Base-by-base conservation (phyloP, 2,797 vertebrate species). In the Knipowitschia caucasica region DNA sequence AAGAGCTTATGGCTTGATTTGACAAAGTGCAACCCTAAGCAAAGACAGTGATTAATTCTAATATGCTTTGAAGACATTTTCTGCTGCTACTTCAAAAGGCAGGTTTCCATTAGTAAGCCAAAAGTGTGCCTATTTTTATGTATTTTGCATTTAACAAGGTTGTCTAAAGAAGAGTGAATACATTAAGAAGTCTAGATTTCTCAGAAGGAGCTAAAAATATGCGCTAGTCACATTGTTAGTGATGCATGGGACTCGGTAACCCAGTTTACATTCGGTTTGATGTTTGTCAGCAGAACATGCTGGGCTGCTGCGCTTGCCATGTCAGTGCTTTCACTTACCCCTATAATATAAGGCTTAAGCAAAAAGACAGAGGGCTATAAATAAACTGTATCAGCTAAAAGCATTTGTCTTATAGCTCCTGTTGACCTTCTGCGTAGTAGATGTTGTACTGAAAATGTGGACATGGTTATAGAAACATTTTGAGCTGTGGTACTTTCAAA, bases 21-120 rank as follows among this genome's bases (percentile, higher is more conserved):
- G 33, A 80, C 62, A 71, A 78, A 72, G 40, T 54, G 64, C 70
- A 34, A 70, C 59, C 50, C 50, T 64, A 70, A 78, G 65, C 67
- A 74, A 62, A 78, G 33, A n/a, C 40, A 27, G 50, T 50, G 67
- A 71, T 78, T 78, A 75, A 69, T 80, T 71, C 56, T 50, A 67
- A 77, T 60, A 50, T 43, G 42, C 47, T 51, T 45, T 23, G 34
- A 55, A 47, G 34, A 27, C 26, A 29, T 36, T 52, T 29, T 55
- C 49, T 38, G 30, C 50, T 46, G 50, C 55, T 29, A 64, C 64
- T 72, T 78, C 62, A 71, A 80, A 70, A 36, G 35, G 25, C 27
- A 59, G 25, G 26, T 73, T 71, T 64, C 36, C 23, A 50, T 70
- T 64, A 47, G 43, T 50, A 26, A 14, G 34, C 8, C 21, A 60